Base-by-base conservation (phyloP, 1,140 invertebrate genomes). In the Drosophila sechellia region DNA sequence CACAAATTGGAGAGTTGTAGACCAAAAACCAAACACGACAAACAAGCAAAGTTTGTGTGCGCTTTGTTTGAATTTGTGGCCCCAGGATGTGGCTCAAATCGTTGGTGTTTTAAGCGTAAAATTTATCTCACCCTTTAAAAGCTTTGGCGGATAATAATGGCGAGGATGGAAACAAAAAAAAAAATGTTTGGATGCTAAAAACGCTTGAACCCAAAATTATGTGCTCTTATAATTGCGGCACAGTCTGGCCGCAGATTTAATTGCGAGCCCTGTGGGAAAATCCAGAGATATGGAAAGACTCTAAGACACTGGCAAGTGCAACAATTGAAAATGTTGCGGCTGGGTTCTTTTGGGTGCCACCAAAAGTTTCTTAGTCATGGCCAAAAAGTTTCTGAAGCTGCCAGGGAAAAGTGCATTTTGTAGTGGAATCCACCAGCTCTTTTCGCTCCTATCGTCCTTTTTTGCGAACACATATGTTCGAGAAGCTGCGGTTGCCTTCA, bases 241-340 rank as follows among this genome's bases (percentile, higher is more conserved):
- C n/a, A 45, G 35, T 40, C 31, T 45, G 34, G 52, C 35, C 43
- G n/a, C 42, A 70, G 50, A 70, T 70, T 70, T 70, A 70, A 70
- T 70, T 70, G 68, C 43, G 35, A 27, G 34, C 35, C 49, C 17
- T 11, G 22, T 4, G 13, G 31, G 12, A 27, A 17, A 27, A 70
- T 25, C 11, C 25, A 17, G 22, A 25, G 60, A 50, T 49, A 4
- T 5, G n/a, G 17, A 11, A 22, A 15, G 53, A 17, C 35, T 34
- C 8, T 20, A 37, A 46, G 60, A 15, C 48, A n/a, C 46, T 3
- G 40, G 53, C 50, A 55, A 45, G 60, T 76, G 77, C 72, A 81
- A 81, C 77, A 81, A 81, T 81, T 81, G 78, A 81, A 80, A 79
- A 76, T 76, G 56, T 72, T 63, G 31, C 35, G 53, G 6, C 17